A percentile compares a stretch with the other conserved stretches of the same genome.
phyloP scores from a whole-genome alignment of 2,888 invertebrate genomes.

The Julus scanicus region DNA sequence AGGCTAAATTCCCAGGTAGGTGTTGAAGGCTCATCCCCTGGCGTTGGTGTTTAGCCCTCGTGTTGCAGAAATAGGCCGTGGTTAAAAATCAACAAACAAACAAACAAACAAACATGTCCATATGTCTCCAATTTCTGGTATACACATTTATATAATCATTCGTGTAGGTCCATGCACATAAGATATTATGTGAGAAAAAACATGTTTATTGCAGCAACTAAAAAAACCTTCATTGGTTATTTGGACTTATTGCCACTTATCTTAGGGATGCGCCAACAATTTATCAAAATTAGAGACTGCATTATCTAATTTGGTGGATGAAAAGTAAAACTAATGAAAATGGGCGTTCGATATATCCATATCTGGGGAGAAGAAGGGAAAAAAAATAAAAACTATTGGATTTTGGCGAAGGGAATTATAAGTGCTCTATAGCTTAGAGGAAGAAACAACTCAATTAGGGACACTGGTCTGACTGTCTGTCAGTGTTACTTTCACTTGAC shows the following conservation, averaged over 20 bases:
- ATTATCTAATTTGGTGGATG: constrained; percentile 40
- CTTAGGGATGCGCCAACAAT: background rate
- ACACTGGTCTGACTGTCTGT: constrained; percentile 12
- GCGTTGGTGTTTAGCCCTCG: no score
- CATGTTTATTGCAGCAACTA: background rate
- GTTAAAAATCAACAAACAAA: no score
- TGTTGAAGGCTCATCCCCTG: no score
- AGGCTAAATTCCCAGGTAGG: no score
- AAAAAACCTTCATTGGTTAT: background rate
- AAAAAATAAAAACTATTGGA: constrained; percentile 24
- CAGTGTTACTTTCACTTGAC: constrained; percentile 37
- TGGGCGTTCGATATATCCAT: background rate
- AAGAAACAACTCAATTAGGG: constrained; percentile 44
- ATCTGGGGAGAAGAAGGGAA: background rate
- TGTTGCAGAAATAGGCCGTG: no score
- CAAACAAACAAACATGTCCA: no score
- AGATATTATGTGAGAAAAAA: background rate
- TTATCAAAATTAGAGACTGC: constrained; percentile 42
- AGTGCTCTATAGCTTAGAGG: constrained; percentile 25
- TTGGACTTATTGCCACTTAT: background rate
- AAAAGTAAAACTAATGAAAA: constrained; percentile 26
- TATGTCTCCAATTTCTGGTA: no score
- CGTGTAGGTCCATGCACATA: background rate
- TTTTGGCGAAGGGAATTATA: constrained; percentile 32
- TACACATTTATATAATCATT: no score